These are phyloP conservation scores for Artibeus lituratus DNA, from an alignment of 2,797 vertebrate species.

Conservation along the genomic window DNA sequence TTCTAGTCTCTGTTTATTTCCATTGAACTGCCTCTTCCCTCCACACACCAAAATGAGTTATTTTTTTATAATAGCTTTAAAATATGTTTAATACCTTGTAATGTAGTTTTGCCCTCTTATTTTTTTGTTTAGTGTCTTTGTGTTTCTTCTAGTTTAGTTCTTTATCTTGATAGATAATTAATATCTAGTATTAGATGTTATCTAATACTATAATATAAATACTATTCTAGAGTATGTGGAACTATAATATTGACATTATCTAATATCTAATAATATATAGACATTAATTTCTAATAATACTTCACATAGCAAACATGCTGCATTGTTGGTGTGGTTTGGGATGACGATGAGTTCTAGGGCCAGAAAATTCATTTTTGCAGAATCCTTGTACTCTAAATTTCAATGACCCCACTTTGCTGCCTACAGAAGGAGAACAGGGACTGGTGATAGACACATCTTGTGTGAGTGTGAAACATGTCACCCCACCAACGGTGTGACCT, in stretches of 20 bases:
- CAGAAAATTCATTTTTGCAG: not conserved
- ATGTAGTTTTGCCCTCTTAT: not conserved
- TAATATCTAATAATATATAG: not conserved
- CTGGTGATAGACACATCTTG: not conserved
- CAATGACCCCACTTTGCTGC: not conserved
- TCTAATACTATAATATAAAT: not conserved
- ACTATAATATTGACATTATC: not conserved
- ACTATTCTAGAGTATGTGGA: not conserved
- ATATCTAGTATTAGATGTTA: not conserved
- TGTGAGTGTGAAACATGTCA: not conserved
- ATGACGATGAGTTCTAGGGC: not conserved
- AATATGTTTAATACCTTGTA: not conserved
- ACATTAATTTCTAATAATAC: not conserved
- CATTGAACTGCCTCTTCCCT: not conserved
- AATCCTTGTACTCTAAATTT: not conserved
- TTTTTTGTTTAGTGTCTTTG: not conserved
- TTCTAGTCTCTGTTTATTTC: not conserved
- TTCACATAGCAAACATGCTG: not conserved
- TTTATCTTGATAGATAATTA: not conserved
- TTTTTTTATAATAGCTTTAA: slow-evolving; percentile 21
- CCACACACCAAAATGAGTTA: not conserved
- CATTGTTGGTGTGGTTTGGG: not conserved
- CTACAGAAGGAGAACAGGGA: not conserved
- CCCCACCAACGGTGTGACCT: not conserved
- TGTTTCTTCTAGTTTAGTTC: not conserved